Conservation (phyloP, 2,888 invertebrate genomes). For the Mechanitis mazaeus region DNA sequence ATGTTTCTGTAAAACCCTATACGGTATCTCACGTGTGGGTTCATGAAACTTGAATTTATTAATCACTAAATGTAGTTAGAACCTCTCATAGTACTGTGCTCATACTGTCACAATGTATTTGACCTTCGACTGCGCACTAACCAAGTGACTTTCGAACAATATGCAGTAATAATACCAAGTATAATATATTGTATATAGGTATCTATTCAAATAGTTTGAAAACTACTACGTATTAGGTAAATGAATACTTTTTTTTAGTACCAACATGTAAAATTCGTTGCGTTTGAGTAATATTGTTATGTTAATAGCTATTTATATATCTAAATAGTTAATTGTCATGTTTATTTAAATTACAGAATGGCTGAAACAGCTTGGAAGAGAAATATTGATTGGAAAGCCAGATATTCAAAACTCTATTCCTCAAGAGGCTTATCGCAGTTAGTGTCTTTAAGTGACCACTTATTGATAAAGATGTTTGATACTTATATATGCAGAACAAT, state of each 20-base stretch:
- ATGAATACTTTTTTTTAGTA: no score
- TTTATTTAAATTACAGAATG: constrained; percentile 40
- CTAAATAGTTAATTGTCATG: no score
- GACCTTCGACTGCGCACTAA: constrained; percentile 27
- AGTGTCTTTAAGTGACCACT: constrained; percentile 31
- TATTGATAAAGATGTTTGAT: background rate
- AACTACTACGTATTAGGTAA: no score
- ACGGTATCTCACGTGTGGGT: background rate
- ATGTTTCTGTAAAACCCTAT: no score
- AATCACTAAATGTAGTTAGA: constrained; percentile 14
- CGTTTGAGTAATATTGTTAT: background rate
- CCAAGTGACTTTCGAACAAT: constrained; percentile 28
- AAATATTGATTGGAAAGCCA: constrained; percentile 56
- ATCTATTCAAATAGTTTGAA: no score
- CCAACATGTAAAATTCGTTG: no score
- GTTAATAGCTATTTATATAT: background rate
- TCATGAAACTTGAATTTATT: constrained; percentile 7
- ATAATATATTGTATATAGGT: background rate
- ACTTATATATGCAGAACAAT: background rate
- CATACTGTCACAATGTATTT: constrained; percentile 22
- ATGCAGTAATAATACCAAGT: constrained; percentile 7
- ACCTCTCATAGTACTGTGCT: constrained; percentile 14
- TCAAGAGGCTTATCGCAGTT: constrained; percentile 43
- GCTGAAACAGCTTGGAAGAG: constrained; percentile 45
- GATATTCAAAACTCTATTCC: constrained; percentile 61